Evolutionary conservation across 2,888 invertebrate genomes (phyloP).

Genomic region (Ectobius pallidus): DNA sequence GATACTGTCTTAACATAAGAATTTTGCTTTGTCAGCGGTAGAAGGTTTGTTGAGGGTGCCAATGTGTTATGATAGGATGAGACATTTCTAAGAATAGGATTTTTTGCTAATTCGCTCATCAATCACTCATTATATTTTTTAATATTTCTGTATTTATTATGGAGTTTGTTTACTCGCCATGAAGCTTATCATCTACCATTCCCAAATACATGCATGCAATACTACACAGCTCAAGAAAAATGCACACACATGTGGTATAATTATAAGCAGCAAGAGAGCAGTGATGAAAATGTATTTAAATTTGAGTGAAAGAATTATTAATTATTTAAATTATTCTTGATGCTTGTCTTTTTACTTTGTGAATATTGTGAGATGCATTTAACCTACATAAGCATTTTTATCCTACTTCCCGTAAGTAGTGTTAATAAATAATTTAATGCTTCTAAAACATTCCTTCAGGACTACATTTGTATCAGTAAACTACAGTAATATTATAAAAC

Average conservation of each 20-base stretch:
- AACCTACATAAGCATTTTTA: slow-evolving; percentile 22
- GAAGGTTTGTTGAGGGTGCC: too few relatives aligned
- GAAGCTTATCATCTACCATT: too few relatives aligned
- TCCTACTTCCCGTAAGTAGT: neutral
- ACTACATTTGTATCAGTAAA: neutral
- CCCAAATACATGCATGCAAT: neutral
- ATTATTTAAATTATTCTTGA: neutral
- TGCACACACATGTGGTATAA: slow-evolving; percentile 21
- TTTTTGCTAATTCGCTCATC: too few relatives aligned
- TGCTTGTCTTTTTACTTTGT: neutral
- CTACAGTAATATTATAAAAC: slow-evolving; percentile 14
- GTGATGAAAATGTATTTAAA: slow-evolving; percentile 35
- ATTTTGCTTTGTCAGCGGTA: too few relatives aligned
- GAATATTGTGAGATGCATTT: neutral
- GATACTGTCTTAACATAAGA: too few relatives aligned
- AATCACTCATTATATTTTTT: too few relatives aligned
- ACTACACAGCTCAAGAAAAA: neutral
- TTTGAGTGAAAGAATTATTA: neutral
- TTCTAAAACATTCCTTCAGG: slow-evolving; percentile 16
- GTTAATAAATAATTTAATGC: slow-evolving; percentile 8
- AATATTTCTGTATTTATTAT: too few relatives aligned
- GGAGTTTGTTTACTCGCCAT: too few relatives aligned
- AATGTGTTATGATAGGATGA: too few relatives aligned
- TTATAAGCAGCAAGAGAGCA: slow-evolving; percentile 40
- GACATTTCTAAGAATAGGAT: too few relatives aligned